Conservation (phyloP, 1,140 invertebrate genomes). For the Drosophila auraria region DNA sequence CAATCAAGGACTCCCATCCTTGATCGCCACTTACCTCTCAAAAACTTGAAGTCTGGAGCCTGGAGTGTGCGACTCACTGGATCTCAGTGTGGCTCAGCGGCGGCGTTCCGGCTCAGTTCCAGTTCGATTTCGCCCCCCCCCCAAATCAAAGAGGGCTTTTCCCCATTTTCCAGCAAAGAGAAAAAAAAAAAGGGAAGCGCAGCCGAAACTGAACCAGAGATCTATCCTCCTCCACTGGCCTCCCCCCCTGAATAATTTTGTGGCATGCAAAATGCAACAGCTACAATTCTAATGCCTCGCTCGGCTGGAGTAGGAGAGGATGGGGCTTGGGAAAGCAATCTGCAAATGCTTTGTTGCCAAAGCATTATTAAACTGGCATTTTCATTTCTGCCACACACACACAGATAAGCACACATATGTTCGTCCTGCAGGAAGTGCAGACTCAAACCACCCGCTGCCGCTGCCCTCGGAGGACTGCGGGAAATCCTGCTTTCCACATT, state of each 20-base stretch:
- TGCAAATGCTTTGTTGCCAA: constrained; percentile 77
- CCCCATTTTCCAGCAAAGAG: neutral
- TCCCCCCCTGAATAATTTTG: constrained; percentile 61
- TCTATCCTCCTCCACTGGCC: neutral
- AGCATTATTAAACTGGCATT: constrained; percentile 81
- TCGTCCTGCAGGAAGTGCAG: constrained; percentile 36
- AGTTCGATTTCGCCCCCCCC: constrained; percentile 16
- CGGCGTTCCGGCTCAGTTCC: constrained; percentile 32
- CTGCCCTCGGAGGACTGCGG: constrained; percentile 28
- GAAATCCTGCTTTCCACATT: constrained; percentile 63
- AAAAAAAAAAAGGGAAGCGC: constrained; percentile 13
- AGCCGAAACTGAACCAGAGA: constrained; percentile 22
- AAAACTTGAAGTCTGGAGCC: neutral
- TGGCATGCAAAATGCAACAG: constrained; percentile 68
- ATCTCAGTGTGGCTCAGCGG: constrained; percentile 10
- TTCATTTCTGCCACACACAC: constrained; percentile 64
- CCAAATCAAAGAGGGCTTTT: constrained; percentile 14
- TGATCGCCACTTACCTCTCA: constrained; percentile 24
- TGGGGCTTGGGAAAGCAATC: constrained; percentile 64
- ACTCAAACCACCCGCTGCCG: neutral
- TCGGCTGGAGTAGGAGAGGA: constrained; percentile 26
- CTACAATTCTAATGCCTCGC: constrained; percentile 24
- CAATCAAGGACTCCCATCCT: neutral
- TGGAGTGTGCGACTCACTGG: constrained; percentile 25
- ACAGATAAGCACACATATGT: constrained; percentile 64